A percentile compares a stretch with the other conserved stretches of the same genome.
Evolutionary conservation across 2,888 invertebrate genomes (phyloP).

Genomic region (Baccha elongata): DNA sequence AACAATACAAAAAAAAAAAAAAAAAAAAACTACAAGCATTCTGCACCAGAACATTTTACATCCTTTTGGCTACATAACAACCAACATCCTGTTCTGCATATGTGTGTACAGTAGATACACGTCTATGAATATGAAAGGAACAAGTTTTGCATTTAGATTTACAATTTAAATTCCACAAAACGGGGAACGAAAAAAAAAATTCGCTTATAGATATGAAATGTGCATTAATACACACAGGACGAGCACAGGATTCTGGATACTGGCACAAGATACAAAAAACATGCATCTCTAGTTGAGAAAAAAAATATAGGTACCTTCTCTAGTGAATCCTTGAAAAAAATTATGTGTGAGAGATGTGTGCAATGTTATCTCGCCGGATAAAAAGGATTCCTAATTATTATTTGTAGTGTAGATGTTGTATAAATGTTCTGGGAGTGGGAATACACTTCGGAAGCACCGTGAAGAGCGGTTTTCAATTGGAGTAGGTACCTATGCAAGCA

Average conservation of each 20-base stretch:
- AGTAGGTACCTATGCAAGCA: constrained; percentile 1
- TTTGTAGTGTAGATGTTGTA: constrained; percentile 52
- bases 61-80: constrained; percentile 72
- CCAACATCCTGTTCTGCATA: constrained; percentile 62
- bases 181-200: constrained; percentile 30
- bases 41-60: constrained; percentile 71
- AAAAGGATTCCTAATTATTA: constrained; percentile 62
- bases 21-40: constrained; percentile 38
- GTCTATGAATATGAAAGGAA: constrained; percentile 69
- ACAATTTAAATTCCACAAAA: constrained; percentile 67
- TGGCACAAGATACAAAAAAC: constrained; percentile 9
- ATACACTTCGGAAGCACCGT: constrained; percentile 12
- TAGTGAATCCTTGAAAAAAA: constrained; percentile 43
- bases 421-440: constrained; percentile 19
- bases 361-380: constrained; percentile 28
- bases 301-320: too few species aligned
- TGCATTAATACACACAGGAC: constrained; percentile 42
- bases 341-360: constrained; percentile 3
- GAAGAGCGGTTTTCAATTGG: constrained; percentile 43
- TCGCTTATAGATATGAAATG: constrained; percentile 55
- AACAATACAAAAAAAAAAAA: constrained; percentile 4
- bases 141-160: constrained; percentile 72
- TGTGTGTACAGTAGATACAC: constrained; percentile 29
- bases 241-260: constrained; percentile 1
- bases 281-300: neutral